phyloP scores from a whole-genome alignment of 2,113 vertebrate genomes.

The Aix galericulata region DNA sequence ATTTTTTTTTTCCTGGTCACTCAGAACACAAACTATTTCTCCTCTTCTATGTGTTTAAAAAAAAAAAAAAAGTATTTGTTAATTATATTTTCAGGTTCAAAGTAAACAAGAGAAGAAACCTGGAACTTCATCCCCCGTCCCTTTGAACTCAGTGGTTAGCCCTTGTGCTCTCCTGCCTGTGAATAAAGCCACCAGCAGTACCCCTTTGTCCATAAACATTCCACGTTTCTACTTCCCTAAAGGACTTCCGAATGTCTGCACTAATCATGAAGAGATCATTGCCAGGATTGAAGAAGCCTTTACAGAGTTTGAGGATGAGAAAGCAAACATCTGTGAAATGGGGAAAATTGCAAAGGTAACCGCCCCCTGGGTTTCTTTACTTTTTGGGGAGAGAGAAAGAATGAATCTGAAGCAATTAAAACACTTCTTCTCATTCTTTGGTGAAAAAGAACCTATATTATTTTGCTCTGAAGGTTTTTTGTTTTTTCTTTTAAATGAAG shows the following conservation, averaged over 20 bases:
- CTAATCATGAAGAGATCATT: constrained; percentile 87
- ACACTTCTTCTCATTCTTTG: neutral
- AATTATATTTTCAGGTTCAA: constrained; percentile 84
- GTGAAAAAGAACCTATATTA: neutral
- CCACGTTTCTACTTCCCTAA: constrained; percentile 98
- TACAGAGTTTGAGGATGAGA: constrained; percentile 90
- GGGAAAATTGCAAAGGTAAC: constrained; percentile 96
- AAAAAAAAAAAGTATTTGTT: neutral
- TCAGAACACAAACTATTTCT: neutral
- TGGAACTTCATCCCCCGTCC: constrained; percentile 81
- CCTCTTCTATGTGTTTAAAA: neutral
- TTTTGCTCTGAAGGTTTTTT: neutral
- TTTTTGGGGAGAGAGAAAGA: neutral
- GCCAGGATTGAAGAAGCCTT: constrained; percentile 86
- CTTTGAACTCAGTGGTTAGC: constrained; percentile 64
- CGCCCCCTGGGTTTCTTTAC: neutral
- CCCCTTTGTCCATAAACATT: constrained; percentile 93
- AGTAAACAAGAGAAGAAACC: constrained; percentile 94
- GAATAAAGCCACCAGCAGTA: constrained; percentile 78
- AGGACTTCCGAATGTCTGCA: constrained; percentile 86
- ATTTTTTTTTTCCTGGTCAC: neutral
- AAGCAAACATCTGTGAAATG: constrained; percentile 93
- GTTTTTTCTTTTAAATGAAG: neutral
- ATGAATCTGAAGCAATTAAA: neutral
- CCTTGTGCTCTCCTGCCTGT: constrained; percentile 82